Base-by-base conservation (phyloP, 2,797 vertebrate genomes). In the Notolepis coatsorum region DNA sequence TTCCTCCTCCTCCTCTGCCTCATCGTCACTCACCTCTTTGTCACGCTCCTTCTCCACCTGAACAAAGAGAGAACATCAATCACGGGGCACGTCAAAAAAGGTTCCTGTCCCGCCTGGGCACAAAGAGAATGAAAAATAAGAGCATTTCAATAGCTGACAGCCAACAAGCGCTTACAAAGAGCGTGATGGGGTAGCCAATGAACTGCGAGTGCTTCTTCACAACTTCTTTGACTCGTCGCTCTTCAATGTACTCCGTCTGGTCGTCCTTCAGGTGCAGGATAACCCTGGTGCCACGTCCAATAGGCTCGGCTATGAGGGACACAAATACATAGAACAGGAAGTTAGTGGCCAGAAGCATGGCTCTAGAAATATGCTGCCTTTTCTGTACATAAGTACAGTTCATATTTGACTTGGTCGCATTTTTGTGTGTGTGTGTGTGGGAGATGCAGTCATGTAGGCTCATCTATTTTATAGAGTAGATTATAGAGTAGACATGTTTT, bases 141-240 rank as follows among this genome's bases (percentile, higher is more conserved):
- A n/a, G n/a, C n/a, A n/a, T n/a, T n/a, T n/a, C n/a, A n/a, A n/a
- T 43, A n/a, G 1, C 10, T 12, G 8, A 2, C n/a, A n/a, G n/a
- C n/a, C n/a, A n/a, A n/a, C n/a, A n/a, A 23, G n/a, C 57, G 92
- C 95, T 3, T 93, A 96, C 95, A 51, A 95, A 96, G 0, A 97
- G 93, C 0, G 95, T 97, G 38, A 98, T 97, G 0, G 96, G 96
- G 64, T 98, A 98, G 35, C 96, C 96, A 0, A 98, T 98, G 49
- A 98, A 98, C 83, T 98, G 96, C 0, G 96, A 98, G 55, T 98
- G 96, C 35, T 98, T 98, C 81, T 98, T 98, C 39, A 98, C 95
- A 0, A 97, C 95, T 61, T 97, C 96, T 78, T 98, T 98, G 51
- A 97, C 62, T 0, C 95, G 77, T 5, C 86, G 75, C 49, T 97